Evolutionary conservation across 1,140 invertebrate genomes (phyloP).

Genomic region (Orchestia grillus): DNA sequence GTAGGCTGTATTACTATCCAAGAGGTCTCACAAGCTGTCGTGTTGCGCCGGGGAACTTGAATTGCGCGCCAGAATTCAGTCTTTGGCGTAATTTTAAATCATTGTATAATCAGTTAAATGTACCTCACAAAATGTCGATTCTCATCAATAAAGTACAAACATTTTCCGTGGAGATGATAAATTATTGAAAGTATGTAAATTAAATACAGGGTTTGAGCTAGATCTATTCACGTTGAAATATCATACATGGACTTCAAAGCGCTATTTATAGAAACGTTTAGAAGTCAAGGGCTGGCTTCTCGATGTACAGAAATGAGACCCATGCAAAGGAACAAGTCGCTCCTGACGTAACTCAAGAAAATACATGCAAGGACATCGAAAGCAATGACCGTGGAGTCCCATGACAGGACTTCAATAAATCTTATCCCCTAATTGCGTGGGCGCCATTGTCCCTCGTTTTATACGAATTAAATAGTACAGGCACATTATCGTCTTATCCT

Average conservation of each 20-base stretch:
- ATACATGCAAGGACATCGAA: not conserved
- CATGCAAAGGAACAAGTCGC: not conserved
- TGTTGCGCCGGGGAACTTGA: not conserved
- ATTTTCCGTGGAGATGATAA: not conserved
- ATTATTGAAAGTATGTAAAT: not conserved
- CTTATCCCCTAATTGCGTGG: not conserved
- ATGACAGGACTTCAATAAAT: not conserved
- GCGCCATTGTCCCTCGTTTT: not conserved
- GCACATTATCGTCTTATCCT: not conserved
- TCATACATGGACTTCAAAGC: not conserved
- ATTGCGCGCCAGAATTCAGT: not conserved
- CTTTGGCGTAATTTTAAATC: not conserved
- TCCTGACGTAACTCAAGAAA: not conserved
- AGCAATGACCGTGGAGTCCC: not conserved
- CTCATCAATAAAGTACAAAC: not conserved
- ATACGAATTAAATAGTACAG: not conserved
- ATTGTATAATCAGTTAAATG: not conserved
- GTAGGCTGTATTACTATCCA: not conserved
- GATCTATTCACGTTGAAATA: not conserved
- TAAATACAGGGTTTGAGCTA: not conserved
- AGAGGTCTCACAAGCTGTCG: not conserved
- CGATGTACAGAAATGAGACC: not conserved
- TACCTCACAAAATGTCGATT: not conserved
- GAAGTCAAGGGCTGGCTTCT: not conserved
- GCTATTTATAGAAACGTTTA: not conserved